Evolutionary conservation across 1,140 invertebrate species (phyloP).

Genomic region (Drosophila kikkawai): DNA sequence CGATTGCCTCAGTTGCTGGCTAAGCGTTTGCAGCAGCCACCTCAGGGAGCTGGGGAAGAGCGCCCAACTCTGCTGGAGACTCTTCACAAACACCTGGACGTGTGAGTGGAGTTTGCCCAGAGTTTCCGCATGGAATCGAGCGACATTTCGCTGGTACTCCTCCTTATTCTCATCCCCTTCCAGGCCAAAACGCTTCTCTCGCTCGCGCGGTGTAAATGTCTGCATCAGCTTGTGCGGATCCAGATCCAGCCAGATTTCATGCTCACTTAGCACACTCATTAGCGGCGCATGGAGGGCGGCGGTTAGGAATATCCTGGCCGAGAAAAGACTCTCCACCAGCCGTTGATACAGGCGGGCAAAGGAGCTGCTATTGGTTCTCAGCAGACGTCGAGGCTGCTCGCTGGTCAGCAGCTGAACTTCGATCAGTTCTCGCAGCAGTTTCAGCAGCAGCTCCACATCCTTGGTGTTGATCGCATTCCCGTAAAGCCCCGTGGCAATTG

Average conservation of each 20-base stretch:
- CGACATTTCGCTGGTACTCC: slow-evolving; percentile 90
- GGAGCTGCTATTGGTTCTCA: slow-evolving; percentile 94
- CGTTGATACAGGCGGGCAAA: slow-evolving; percentile 95
- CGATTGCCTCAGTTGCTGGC: slow-evolving; percentile 89
- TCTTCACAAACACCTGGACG: slow-evolving; percentile 92
- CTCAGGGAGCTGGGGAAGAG: slow-evolving; percentile 95
- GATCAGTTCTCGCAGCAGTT: slow-evolving; percentile 92
- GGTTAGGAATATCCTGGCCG: slow-evolving; percentile 96
- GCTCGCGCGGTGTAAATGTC: slow-evolving; percentile 80
- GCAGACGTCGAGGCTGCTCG: slow-evolving; percentile 93
- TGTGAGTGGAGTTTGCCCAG: slow-evolving; percentile 93
- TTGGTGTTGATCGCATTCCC: slow-evolving; percentile 92
- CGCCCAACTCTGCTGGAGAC: slow-evolving; percentile 94
- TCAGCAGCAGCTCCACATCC: slow-evolving; percentile 92
- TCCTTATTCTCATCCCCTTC: slow-evolving; percentile 86
- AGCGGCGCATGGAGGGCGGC: slow-evolving; percentile 96
- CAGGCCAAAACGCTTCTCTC: slow-evolving; percentile 89
- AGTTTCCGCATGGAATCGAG: slow-evolving; percentile 91
- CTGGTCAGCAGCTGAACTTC: slow-evolving; percentile 92
- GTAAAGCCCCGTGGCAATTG: slow-evolving; percentile 93
- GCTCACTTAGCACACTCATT: slow-evolving; percentile 96
- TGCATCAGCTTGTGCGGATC: slow-evolving; percentile 94
- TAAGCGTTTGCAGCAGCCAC: slow-evolving; percentile 92
- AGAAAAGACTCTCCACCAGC: slow-evolving; percentile 95
- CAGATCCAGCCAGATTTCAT: slow-evolving; percentile 96